Conservation (phyloP, 2,888 invertebrate genomes). For the Eupithecia dodoneata region DNA sequence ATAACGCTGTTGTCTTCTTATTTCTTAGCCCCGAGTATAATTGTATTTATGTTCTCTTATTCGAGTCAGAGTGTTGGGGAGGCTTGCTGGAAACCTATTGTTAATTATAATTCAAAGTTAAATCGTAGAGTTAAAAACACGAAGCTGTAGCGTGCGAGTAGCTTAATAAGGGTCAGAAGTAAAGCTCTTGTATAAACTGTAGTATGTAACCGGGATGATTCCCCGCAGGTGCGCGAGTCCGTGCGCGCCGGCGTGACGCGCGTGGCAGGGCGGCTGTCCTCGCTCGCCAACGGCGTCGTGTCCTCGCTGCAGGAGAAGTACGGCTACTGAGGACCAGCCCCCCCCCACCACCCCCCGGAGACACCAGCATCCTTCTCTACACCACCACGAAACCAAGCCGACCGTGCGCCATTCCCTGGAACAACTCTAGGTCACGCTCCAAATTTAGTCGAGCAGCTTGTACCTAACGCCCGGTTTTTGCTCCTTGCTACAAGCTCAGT, state of each 20-base stretch:
- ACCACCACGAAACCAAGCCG: no score
- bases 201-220: no score
- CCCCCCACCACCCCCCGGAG: no score
- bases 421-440: neutral
- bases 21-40: no score
- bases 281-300: slow-evolving; percentile 97
- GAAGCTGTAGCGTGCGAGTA: no score
- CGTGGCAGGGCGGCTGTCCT: slow-evolving; percentile 98
- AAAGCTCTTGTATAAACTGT: neutral
- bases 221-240: slow-evolving; percentile 93
- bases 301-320: slow-evolving; percentile 94
- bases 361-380: no score
- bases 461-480: neutral
- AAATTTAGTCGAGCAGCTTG: neutral
- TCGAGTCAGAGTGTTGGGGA: no score
- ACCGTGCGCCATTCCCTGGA: neutral
- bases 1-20: no score
- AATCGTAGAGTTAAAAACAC: neutral
- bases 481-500: neutral
- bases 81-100: no score
- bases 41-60: no score
- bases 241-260: slow-evolving; percentile 97
- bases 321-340: slow-evolving; percentile 77
- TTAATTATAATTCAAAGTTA: no score
- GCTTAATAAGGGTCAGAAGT: neutral